phyloP scores from a whole-genome alignment of 2,113 vertebrate species.

The Ctenomys sociabilis region DNA sequence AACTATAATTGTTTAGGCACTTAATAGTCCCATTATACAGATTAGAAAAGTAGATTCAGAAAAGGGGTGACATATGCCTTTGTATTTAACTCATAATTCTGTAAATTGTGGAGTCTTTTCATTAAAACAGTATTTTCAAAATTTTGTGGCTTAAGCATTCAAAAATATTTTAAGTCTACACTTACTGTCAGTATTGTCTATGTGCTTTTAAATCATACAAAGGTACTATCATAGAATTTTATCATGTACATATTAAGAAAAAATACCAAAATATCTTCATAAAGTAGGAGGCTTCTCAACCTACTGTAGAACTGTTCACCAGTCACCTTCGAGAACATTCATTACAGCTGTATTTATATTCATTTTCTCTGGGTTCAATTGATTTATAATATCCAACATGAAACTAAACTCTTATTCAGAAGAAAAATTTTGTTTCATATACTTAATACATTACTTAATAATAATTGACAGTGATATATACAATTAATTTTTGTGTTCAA shows the following conservation, averaged over 20 bases:
- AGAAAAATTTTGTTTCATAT: neutral
- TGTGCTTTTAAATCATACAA: neutral
- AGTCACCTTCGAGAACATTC: neutral
- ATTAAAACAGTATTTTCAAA: neutral
- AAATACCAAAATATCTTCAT: neutral
- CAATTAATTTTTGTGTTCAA: neutral
- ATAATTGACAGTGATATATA: neutral
- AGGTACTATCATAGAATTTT: neutral
- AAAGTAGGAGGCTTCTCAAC: neutral
- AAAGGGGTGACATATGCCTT: neutral
- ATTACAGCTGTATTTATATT: neutral
- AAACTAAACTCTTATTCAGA: neutral
- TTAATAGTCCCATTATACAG: neutral
- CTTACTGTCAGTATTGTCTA: neutral
- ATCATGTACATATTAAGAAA: neutral
- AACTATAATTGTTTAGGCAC: neutral
- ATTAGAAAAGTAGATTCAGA: neutral
- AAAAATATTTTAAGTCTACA: neutral
- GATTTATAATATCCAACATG: neutral
- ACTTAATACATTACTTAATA: neutral
- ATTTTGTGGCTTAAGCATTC: neutral
- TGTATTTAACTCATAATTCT: neutral
- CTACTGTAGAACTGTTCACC: accelerated
- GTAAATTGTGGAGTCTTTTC: neutral
- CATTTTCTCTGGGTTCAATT: neutral